A percentile compares a stretch with the other conserved stretches of the same genome.
Evolutionary conservation across 2,797 vertebrate genomes (phyloP).

Genomic region (Mus spretus): DNA sequence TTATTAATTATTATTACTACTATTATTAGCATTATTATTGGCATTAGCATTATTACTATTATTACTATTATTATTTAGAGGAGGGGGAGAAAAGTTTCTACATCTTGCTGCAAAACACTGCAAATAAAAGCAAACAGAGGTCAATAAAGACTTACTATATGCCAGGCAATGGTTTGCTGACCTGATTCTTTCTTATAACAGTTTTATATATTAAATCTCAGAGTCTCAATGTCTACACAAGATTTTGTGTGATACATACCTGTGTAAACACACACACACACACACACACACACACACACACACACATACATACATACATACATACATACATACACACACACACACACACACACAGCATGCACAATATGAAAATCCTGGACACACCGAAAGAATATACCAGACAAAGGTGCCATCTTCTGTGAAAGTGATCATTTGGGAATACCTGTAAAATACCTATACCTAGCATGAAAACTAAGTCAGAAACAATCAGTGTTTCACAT

Average conservation of each 20-base stretch:
- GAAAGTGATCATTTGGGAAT: background rate
- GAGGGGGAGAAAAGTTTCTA: background rate
- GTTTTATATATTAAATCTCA: conserved; percentile 29
- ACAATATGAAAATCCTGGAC: background rate
- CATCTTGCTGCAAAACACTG: conserved; percentile 28
- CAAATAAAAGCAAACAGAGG: background rate
- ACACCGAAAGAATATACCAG: background rate
- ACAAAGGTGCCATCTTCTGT: background rate
- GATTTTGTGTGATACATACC: no score
- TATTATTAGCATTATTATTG: background rate
- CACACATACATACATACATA: background rate
- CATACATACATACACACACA: background rate
- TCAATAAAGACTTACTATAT: background rate
- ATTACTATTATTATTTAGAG: background rate
- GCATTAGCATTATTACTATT: background rate
- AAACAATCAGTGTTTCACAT: background rate
- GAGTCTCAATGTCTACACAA: background rate
- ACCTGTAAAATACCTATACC: background rate
- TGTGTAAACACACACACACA: background rate
- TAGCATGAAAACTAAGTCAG: background rate
- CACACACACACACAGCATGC: background rate
- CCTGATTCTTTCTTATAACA: background rate
- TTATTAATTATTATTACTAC: background rate
- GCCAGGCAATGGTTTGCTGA: conserved; percentile 1
- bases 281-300: background rate